phyloP scores from a whole-genome alignment of 2,113 vertebrate genomes.

The Chitala chitala region DNA sequence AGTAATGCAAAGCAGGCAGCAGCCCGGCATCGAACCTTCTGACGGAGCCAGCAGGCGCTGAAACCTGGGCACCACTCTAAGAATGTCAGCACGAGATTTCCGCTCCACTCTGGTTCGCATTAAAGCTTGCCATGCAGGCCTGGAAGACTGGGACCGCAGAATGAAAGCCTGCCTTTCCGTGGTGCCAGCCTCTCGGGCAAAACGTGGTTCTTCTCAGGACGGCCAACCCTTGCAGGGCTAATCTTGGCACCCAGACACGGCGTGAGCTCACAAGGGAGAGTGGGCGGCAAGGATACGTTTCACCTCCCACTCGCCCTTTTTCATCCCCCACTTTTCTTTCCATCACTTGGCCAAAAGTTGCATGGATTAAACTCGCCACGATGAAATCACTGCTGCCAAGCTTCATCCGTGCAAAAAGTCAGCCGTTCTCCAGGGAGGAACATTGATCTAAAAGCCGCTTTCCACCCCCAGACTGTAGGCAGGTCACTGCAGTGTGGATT shows the following conservation, averaged over 20 bases:
- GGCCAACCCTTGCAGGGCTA: too few relatives aligned
- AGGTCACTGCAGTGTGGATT: constrained; percentile 56
- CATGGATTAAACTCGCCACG: constrained; percentile 35
- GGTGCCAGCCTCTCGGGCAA: not conserved
- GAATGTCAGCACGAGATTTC: not conserved
- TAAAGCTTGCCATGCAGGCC: not conserved
- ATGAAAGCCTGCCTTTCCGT: not conserved
- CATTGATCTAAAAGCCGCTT: constrained; percentile 77
- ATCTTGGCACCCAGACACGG: not conserved
- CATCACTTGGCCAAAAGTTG: constrained; percentile 10
- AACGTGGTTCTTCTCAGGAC: too few relatives aligned
- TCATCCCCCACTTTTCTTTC: not conserved
- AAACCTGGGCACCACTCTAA: not conserved
- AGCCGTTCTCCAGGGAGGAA: constrained; percentile 55
- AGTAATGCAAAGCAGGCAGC: not conserved
- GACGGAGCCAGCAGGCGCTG: not conserved
- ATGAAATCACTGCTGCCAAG: constrained; percentile 62
- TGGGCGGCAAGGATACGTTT: not conserved
- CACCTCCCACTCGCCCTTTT: not conserved
- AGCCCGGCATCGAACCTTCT: too few relatives aligned
- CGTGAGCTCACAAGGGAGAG: not conserved
- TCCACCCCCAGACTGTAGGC: constrained; percentile 51
- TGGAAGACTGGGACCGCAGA: not conserved
- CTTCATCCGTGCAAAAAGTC: constrained; percentile 67
- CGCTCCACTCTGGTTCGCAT: not conserved